Evolutionary conservation across 2,888 invertebrate genomes (phyloP).

Genomic region (Drosophila neotestacea): DNA sequence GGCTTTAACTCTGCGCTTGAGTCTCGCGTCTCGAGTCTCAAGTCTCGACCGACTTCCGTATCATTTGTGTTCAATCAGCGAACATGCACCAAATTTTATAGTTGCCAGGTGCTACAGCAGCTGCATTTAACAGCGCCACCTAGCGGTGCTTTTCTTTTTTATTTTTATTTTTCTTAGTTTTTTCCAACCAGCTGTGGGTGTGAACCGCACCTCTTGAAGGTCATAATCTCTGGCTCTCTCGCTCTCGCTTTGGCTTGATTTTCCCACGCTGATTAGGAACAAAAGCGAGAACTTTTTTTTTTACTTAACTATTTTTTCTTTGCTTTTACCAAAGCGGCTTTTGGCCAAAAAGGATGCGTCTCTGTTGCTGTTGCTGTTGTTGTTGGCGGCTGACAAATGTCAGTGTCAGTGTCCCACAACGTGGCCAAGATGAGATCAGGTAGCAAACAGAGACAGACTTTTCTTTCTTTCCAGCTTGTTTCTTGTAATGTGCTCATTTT

Average conservation of each 20-base stretch:
- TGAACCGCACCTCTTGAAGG: conserved; percentile 61
- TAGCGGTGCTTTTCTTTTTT: conserved; percentile 42
- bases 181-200: conserved; percentile 47
- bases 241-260: conserved; percentile 22
- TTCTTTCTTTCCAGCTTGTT: conserved; percentile 50
- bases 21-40: conserved; percentile 6
- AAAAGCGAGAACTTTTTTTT: conserved; percentile 31
- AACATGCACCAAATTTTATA: conserved; percentile 76
- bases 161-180: not conserved
- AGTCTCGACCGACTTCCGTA: conserved; percentile 71
- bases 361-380: not conserved
- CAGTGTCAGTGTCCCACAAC: conserved; percentile 70
- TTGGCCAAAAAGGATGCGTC: conserved; percentile 63
- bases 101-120: conserved; percentile 75
- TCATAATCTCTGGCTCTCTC: conserved; percentile 17
- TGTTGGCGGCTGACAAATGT: conserved; percentile 61
- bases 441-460: conserved; percentile 28
- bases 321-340: conserved; percentile 13
- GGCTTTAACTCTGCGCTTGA: conserved; percentile 28
- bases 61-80: conserved; percentile 79
- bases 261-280: conserved; percentile 61
- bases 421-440: conserved; percentile 60
- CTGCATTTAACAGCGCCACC: conserved; percentile 66
- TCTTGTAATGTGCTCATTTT: conserved; percentile 80
- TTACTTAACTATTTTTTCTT: not conserved